A percentile compares a stretch with the other conserved stretches of the same genome.
Evolutionary conservation across 2,113 vertebrate genomes (phyloP).

Genomic region (Rhabdomys dilectus): DNA sequence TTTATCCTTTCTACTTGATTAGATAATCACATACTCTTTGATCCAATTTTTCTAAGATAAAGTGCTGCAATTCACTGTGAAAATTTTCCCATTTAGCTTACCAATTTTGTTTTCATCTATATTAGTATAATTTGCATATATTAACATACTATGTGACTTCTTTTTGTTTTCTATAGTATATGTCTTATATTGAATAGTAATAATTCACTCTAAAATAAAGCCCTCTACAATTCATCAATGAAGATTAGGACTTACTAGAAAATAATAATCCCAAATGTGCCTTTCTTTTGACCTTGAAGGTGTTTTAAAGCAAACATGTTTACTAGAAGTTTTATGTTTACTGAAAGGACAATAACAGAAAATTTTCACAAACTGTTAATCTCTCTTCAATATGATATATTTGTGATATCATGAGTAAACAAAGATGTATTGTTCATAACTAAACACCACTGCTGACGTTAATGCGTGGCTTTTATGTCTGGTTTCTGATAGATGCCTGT

Average conservation of each 20-base stretch:
- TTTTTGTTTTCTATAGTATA: not conserved
- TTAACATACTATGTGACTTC: not conserved
- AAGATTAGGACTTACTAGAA: not conserved
- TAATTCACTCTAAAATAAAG: constrained; percentile 4
- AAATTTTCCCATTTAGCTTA: not conserved
- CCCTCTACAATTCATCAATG: not conserved
- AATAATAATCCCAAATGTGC: not conserved
- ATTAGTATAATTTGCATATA: constrained; percentile 38
- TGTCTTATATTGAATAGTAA: not conserved
- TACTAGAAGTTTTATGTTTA: not conserved
- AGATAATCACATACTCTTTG: not conserved
- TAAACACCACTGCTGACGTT: not conserved
- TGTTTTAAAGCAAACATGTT: not conserved
- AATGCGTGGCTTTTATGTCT: not conserved
- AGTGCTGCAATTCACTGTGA: not conserved
- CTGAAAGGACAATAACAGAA: not conserved
- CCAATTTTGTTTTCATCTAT: constrained; percentile 26
- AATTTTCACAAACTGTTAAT: not conserved
- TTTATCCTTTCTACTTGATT: constrained; percentile 38
- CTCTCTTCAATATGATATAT: not conserved
- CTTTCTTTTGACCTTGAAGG: not conserved
- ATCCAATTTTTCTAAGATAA: constrained; percentile 23
- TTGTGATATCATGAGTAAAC: not conserved
- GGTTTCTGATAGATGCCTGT: not conserved
- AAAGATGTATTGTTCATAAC: not conserved